Conservation (phyloP, 2,888 invertebrate genomes). For the Tupiocoris notatus region DNA sequence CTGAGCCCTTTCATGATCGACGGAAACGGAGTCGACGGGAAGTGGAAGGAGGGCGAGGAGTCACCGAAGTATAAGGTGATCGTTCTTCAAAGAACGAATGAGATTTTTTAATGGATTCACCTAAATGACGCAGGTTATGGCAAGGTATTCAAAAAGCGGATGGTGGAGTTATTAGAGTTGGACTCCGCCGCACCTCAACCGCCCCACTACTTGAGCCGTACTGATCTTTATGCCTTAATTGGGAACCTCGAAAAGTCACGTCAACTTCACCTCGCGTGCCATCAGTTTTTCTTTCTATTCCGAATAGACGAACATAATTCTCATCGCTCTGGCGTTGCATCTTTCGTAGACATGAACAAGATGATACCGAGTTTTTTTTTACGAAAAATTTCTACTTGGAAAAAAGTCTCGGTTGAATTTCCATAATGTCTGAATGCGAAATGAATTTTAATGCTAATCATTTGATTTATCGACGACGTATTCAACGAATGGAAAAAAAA, state of each 20-base stretch:
- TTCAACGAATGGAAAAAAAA: no score
- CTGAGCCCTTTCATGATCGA: neutral
- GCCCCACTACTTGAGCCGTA: no score
- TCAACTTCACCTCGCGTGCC: slow-evolving; percentile 29
- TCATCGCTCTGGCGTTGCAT: neutral
- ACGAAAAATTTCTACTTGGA: neutral
- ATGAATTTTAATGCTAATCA: no score
- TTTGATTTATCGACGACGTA: no score
- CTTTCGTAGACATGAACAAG: neutral
- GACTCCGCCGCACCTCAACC: neutral
- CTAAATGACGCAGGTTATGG: slow-evolving; percentile 24
- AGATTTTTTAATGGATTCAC: slow-evolving; percentile 31
- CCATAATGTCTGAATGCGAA: no score
- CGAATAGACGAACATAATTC: slow-evolving; percentile 5
- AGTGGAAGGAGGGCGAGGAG: neutral
- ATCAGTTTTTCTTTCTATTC: slow-evolving; percentile 20
- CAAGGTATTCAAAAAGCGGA: slow-evolving; percentile 26
- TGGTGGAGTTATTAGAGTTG: slow-evolving; percentile 28
- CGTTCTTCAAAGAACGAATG: neutral
- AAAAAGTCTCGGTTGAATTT: no score
- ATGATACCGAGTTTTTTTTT: no score
- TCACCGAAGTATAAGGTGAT: neutral
- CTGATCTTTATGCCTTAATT: slow-evolving; percentile 36
- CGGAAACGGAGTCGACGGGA: no score
- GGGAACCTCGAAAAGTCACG: slow-evolving; percentile 29